Base-by-base conservation (phyloP, 2,888 invertebrate genomes). In the Harpalus rubripes region DNA sequence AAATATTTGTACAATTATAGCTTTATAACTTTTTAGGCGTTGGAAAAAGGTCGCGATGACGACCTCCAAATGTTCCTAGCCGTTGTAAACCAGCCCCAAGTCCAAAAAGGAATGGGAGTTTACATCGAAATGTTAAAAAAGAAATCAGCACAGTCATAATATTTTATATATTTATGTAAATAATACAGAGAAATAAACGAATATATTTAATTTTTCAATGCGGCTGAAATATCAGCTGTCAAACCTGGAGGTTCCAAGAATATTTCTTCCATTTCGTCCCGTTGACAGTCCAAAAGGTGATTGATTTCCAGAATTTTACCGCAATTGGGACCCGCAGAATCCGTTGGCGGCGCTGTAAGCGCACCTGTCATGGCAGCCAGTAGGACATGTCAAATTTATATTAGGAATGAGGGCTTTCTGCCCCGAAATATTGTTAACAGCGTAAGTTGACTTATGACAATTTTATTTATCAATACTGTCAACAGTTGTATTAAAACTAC, bases 251-350 rank as follows among this genome's bases (percentile, higher is more conserved):
- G 15, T 44, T 85, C 86, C n/a, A 56, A 56, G 8, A 82, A 85
- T 8, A 86, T 58, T 84, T 88, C 88, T 56, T 94, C 93, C 91
- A 95, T 94, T 88, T 95, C 95, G 81, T 95, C 94, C 6, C 94
- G 92, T 90, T 96, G 94, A 88, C 94, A 93, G 89, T 97, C 96
- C 82, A 96, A 92, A 89, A 94, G 95, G 88, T 95, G 95, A 88
- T 95, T 95, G 85, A 97, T 96, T 92, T 97, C 97, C 61, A 95
- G 90, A 58, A 97, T 93, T 88, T 96, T 93, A 22, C 93, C 92
- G 65, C 96, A 92, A 90, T 96, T 95, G 41, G n/a, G n/a, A n/a
- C n/a, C n/a, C n/a, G n/a, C n/a, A n/a, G n/a, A n/a, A n/a, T n/a
- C n/a, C n/a, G n/a, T n/a, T n/a, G n/a, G n/a, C n/a, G n/a, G n/a